Base-by-base conservation (phyloP, 23 tunicate genomes). In the Clavelina lepadiformis region DNA sequence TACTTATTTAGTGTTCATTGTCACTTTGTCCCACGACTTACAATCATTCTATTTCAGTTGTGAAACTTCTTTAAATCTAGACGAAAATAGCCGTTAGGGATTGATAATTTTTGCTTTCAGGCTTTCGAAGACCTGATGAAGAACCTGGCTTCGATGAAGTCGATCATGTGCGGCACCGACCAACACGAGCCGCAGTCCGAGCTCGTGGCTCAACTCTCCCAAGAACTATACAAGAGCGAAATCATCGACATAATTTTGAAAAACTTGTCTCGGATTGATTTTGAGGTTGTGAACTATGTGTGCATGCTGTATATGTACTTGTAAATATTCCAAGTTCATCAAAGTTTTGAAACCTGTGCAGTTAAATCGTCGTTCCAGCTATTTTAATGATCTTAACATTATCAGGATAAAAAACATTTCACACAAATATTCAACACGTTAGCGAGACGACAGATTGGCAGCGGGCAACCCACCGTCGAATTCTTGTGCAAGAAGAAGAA, bases 331-430 rank as follows among this genome's bases (percentile, higher is more conserved):
- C n/a, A n/a, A n/a, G n/a, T n/a, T n/a, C n/a, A n/a, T n/a, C n/a
- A n/a, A n/a, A n/a, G n/a, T n/a, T n/a, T n/a, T n/a, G n/a, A n/a
- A n/a, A n/a, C n/a, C n/a, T n/a, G n/a, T n/a, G n/a, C n/a, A n/a
- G n/a, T n/a, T n/a, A n/a, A n/a, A n/a, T n/a, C n/a, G n/a, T n/a
- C n/a, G n/a, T n/a, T n/a, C n/a, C n/a, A n/a, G n/a, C n/a, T n/a
- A n/a, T n/a, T n/a, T n/a, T n/a, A n/a, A n/a, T n/a, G n/a, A 46
- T 15, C 6, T 27, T 44, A 41, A 4, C 15, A 2, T 38, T 35
- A 35, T n/a, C 75, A 89, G 97, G 97, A 89, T n/a, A 89, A 89
- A 62, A 89, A 89, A 54, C 89, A 89, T 56, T 71, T 67, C 50
- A 75, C 83, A 28, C 89, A 89, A 52, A 93, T 93, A 28, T 93